Evolutionary conservation across 2,888 invertebrate genomes (phyloP).

Genomic region (Cerastis rubricosa): DNA sequence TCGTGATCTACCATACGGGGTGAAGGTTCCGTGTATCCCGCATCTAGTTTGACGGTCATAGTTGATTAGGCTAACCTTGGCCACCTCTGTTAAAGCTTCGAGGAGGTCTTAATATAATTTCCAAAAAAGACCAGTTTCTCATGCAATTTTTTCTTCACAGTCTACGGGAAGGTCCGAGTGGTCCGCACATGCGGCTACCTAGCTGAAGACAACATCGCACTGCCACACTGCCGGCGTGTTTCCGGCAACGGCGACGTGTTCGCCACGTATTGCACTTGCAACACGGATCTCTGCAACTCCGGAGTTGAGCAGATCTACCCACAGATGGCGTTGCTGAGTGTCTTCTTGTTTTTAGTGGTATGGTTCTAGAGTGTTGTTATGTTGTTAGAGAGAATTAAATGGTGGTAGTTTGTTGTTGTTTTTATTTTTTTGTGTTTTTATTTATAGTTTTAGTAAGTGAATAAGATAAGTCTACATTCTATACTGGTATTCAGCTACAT

Average conservation of each 20-base stretch:
- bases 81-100: neutral
- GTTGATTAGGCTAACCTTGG: neutral
- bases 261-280: conserved; percentile 95
- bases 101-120: neutral
- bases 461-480: neutral
- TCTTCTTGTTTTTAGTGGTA: conserved; percentile 40
- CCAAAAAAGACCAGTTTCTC: neutral
- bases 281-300: conserved; percentile 94
- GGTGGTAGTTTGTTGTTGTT: conserved; percentile 37
- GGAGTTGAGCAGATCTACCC: conserved; percentile 50
- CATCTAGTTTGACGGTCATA: neutral
- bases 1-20: neutral
- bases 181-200: conserved; percentile 96
- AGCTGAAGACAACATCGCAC: conserved; percentile 88
- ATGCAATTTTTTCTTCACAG: conserved; percentile 86
- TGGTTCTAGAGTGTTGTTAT: conserved; percentile 35
- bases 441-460: neutral
- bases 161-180: conserved; percentile 94
- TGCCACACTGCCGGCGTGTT: conserved; percentile 92
- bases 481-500: neutral
- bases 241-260: conserved; percentile 94
- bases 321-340: conserved; percentile 69
- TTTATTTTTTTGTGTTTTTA: neutral
- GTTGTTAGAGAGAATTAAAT: conserved; percentile 27
- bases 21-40: neutral